A percentile compares a stretch with the other conserved stretches of the same genome.
phyloP scores from a whole-genome alignment of 2,113 vertebrate genomes.

The Engraulis encrasicolus region DNA sequence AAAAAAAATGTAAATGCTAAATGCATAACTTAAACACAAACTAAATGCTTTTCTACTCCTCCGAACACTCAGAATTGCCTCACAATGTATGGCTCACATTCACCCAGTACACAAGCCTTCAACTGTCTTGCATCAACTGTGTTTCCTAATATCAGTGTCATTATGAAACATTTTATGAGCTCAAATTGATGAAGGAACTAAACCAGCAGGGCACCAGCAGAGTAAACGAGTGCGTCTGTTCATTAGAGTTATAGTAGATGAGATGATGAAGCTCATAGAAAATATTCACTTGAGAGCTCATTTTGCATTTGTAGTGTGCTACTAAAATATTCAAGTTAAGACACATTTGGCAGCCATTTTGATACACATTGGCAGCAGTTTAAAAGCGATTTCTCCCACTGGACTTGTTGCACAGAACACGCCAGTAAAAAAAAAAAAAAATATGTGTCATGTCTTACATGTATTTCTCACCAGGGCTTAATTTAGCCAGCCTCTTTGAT shows the following conservation, averaged over 20 bases:
- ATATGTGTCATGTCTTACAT: conserved; percentile 7
- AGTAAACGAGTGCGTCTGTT: neutral
- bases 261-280: neutral
- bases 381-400: neutral
- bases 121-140: too few species aligned
- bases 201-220: conserved; percentile 5
- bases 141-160: too few species aligned
- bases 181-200: neutral
- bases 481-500: neutral
- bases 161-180: too few species aligned
- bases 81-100: too few species aligned
- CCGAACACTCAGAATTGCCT: too few species aligned
- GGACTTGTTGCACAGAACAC: conserved; percentile 1
- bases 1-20: neutral
- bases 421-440: too few species aligned
- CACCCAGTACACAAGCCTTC: too few species aligned
- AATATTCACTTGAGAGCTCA: neutral
- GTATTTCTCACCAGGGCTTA: neutral
- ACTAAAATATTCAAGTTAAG: neutral
- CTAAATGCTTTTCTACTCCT: too few species aligned
- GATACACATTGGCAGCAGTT: neutral
- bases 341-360: neutral
- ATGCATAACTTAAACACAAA: too few species aligned
- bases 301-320: neutral
- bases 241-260: neutral